Conservation (phyloP, 2,888 invertebrate species). For the Cyclophora punctaria region DNA sequence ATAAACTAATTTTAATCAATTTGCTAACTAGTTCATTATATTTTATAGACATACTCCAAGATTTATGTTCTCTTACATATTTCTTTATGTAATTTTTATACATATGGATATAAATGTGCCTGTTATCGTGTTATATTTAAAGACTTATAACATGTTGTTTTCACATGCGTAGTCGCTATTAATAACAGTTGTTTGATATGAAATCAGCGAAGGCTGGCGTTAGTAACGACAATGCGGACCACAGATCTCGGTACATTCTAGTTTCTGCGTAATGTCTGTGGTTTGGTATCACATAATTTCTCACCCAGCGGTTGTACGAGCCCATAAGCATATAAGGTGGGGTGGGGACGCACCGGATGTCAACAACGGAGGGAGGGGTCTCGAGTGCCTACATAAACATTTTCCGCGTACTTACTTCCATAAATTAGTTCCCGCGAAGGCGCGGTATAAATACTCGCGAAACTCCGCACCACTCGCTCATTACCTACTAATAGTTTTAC, state of each 20-base stretch:
- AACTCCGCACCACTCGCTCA: conserved; percentile 58
- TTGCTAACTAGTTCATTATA: too few species aligned
- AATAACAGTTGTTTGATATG: too few species aligned
- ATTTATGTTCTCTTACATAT: too few species aligned
- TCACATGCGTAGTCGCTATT: too few species aligned
- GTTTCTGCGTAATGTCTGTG: conserved; percentile 14
- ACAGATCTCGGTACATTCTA: neutral
- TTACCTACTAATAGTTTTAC: conserved; percentile 69
- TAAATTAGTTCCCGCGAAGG: conserved; percentile 72
- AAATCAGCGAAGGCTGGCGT: too few species aligned
- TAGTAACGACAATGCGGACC: too few species aligned
- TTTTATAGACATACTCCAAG: too few species aligned
- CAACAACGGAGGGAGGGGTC: conserved; percentile 51
- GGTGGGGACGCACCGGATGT: conserved; percentile 53
- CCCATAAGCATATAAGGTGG: conserved; percentile 30
- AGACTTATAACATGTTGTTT: neutral
- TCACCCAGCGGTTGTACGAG: conserved; percentile 24
- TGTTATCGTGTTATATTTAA: too few species aligned
- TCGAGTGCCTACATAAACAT: conserved; percentile 64
- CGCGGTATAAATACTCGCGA: conserved; percentile 69
- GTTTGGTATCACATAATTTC: conserved; percentile 24
- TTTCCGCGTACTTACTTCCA: conserved; percentile 74
- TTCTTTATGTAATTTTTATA: too few species aligned
- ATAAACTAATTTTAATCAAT: too few species aligned
- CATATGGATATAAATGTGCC: too few species aligned